Conservation (phyloP, 2,113 vertebrate genomes). For the Ibidorhyncha struthersii region DNA sequence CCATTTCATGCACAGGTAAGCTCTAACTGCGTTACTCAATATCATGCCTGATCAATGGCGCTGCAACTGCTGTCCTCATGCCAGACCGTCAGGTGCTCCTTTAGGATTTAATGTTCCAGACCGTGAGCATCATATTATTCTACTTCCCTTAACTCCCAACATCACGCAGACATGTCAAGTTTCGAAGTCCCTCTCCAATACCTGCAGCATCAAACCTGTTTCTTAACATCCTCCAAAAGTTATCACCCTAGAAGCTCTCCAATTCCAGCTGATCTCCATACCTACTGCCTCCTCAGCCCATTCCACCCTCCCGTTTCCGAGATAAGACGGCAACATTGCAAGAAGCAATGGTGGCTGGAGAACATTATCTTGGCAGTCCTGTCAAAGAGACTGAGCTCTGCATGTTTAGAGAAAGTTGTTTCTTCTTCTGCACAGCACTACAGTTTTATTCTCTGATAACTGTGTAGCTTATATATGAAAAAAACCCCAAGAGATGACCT, state of each 20-base stretch:
- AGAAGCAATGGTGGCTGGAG: not conserved
- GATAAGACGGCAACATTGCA: not conserved
- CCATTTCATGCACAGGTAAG: not conserved
- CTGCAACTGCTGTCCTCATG: not conserved
- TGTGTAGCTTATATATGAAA: not conserved
- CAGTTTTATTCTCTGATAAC: not conserved
- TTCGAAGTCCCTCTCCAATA: not conserved
- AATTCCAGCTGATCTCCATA: rapidly evolving
- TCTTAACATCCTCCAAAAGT: not conserved
- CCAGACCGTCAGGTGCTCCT: not conserved
- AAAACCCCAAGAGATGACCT: not conserved
- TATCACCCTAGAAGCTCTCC: not conserved
- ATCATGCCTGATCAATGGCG: rapidly evolving
- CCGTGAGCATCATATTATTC: rapidly evolving
- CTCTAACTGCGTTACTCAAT: not conserved
- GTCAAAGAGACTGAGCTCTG: not conserved
- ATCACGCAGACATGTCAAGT: not conserved
- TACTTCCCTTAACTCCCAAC: not conserved
- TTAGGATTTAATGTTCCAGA: not conserved
- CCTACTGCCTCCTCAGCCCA: not conserved
- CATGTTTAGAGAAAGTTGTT: not conserved
- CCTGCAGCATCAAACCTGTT: not conserved
- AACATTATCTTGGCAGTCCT: not conserved
- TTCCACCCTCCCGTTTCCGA: not conserved
- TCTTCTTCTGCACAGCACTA: not conserved